These are phyloP conservation scores for Tympanoctomys barrerae DNA, from an alignment of 2,797 vertebrate genomes.

Conservation along the genomic window DNA sequence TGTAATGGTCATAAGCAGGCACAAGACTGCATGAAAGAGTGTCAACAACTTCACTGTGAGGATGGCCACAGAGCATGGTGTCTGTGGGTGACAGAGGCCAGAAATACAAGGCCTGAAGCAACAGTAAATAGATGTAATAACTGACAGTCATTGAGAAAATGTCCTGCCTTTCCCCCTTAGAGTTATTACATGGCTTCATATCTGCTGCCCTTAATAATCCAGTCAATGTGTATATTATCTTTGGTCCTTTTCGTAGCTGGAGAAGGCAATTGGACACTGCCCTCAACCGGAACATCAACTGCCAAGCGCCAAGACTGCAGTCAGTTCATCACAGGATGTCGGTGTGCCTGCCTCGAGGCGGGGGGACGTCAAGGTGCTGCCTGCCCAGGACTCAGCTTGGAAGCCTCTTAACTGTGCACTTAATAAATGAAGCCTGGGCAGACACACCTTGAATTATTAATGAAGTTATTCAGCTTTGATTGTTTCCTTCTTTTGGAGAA, in stretches of 20 bases:
- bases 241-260: background rate
- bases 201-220: conserved; percentile 55
- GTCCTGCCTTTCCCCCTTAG: background rate
- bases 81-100: background rate
- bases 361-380: background rate
- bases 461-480: conserved; percentile 79
- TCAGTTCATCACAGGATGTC: background rate
- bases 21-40: background rate
- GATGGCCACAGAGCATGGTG: background rate
- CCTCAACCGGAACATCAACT: background rate
- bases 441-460: conserved; percentile 86
- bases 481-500: conserved; percentile 82
- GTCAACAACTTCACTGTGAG: accelerated
- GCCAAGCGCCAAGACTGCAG: background rate
- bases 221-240: background rate
- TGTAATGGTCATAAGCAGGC: background rate
- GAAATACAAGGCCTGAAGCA: background rate
- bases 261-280: conserved; percentile 29
- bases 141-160: background rate
- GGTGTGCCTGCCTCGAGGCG: conserved; percentile 14
- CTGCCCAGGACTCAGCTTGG: conserved; percentile 70
- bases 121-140: background rate
- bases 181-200: background rate
- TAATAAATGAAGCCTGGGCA: conserved; percentile 83
- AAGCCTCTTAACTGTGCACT: conserved; percentile 78